phyloP scores from a whole-genome alignment of 2,113 vertebrate genomes.

The Acanthisitta chloris region DNA sequence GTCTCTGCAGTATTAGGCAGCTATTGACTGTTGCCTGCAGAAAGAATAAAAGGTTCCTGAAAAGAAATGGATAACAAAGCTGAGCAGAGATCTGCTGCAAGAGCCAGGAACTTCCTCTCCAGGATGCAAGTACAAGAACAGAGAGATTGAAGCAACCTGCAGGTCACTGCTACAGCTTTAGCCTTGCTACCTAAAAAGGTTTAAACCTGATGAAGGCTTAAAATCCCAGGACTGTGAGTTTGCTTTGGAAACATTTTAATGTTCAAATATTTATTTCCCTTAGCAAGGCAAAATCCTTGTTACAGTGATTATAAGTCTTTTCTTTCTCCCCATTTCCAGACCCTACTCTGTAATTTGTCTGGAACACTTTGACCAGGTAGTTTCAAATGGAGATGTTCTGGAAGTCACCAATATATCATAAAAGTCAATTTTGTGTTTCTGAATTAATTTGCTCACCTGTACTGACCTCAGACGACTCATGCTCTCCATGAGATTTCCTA shows the following conservation, averaged over 20 bases:
- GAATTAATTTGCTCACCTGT: neutral
- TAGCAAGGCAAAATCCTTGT: neutral
- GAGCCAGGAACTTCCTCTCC: neutral
- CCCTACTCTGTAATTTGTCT: neutral
- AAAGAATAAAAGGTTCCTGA: neutral
- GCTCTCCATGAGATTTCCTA: neutral
- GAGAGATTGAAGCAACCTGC: neutral
- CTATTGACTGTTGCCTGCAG: neutral
- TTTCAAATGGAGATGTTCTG: neutral
- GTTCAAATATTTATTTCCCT: neutral
- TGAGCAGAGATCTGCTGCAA: neutral
- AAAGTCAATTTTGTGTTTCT: neutral
- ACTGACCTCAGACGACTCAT: neutral
- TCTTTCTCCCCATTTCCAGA: neutral
- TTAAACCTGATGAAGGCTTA: neutral
- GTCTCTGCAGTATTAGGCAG: neutral
- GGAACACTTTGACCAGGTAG: neutral
- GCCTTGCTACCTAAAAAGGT: neutral
- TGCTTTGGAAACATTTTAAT: neutral
- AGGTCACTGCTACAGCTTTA: neutral
- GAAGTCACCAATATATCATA: neutral
- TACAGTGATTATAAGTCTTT: neutral
- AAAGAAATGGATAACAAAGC: neutral
- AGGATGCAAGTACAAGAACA: neutral
- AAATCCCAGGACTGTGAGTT: neutral